A percentile compares a stretch with the other conserved stretches of the same genome.
Evolutionary conservation across 2,888 invertebrate genomes (phyloP).

Genomic region (Erebia ligea): DNA sequence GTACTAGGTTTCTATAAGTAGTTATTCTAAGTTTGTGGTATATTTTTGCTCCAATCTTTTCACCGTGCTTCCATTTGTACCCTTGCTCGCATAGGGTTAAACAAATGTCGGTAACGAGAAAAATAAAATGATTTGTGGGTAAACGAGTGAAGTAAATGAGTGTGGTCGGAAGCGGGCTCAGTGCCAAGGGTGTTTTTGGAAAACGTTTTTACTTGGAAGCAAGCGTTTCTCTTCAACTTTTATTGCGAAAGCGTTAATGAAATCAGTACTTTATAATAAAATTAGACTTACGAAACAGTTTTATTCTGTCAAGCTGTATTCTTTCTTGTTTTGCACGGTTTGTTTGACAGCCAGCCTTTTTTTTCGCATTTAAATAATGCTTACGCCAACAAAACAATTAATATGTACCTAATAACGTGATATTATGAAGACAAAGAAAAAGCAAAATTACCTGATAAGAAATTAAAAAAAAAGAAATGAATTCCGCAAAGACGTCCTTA

Average conservation of each 20-base stretch:
- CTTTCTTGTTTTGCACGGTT: too few relatives aligned
- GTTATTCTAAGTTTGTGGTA: constrained; percentile 7
- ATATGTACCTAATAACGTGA: too few relatives aligned
- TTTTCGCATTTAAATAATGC: too few relatives aligned
- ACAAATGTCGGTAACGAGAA: constrained; percentile 9
- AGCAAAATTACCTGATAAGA: too few relatives aligned
- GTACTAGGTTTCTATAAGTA: too few relatives aligned
- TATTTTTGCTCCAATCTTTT: neutral
- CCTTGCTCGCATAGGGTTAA: constrained; percentile 5
- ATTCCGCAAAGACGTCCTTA: too few relatives aligned
- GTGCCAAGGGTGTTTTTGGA: constrained; percentile 42
- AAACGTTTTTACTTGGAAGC: constrained; percentile 38
- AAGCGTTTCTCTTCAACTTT: neutral
- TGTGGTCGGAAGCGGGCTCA: constrained; percentile 41
- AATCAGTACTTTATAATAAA: neutral
- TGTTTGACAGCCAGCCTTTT: too few relatives aligned
- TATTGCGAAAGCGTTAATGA: neutral
- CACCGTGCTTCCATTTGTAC: neutral
- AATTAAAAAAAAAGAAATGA: too few relatives aligned
- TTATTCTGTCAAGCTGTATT: neutral
- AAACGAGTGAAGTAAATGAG: constrained; percentile 44
- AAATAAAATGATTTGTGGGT: constrained; percentile 40
- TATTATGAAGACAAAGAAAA: too few relatives aligned
- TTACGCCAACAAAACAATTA: too few relatives aligned
- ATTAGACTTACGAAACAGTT: neutral